Conservation (phyloP, 2,797 vertebrate species). For the Etheostoma perlongum region DNA sequence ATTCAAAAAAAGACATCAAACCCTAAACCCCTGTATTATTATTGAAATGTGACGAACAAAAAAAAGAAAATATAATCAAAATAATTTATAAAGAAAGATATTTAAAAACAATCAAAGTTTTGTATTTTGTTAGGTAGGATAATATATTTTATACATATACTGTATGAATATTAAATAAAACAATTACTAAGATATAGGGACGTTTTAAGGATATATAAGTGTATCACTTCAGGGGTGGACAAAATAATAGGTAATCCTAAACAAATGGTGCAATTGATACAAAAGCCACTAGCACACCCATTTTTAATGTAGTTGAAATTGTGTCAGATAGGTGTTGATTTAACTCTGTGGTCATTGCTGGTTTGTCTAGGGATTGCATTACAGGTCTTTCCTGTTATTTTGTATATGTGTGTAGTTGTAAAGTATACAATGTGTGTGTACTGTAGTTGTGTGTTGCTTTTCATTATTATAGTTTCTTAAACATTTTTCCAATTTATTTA, state of each 20-base stretch:
- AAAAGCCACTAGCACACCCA: not conserved
- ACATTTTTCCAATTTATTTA: not conserved
- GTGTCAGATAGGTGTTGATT: constrained; percentile 38
- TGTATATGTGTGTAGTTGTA: not conserved
- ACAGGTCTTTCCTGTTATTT: constrained; percentile 16
- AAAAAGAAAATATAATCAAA: not conserved
- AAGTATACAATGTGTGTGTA: not conserved
- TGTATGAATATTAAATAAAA: not conserved
- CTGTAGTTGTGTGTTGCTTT: constrained; percentile 13
- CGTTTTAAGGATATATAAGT: not conserved
- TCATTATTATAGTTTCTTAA: not conserved
- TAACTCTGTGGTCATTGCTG: constrained; percentile 19
- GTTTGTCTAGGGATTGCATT: constrained; percentile 6
- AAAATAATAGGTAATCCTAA: constrained; percentile 32
- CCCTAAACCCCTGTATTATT: not conserved
- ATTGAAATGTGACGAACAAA: not conserved
- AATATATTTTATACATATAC: not conserved
- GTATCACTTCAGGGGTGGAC: not conserved
- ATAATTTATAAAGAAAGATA: not conserved
- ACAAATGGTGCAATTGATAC: constrained; percentile 12
- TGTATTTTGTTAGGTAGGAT: not conserved
- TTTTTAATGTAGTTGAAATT: constrained; percentile 31
- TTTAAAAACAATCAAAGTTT: not conserved
- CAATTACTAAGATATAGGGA: not conserved
- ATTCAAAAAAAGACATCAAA: not conserved